A percentile compares a stretch with the other conserved stretches of the same genome.
phyloP scores from a whole-genome alignment of 2,797 vertebrate genomes.

The Crocodylus rhombifer region DNA sequence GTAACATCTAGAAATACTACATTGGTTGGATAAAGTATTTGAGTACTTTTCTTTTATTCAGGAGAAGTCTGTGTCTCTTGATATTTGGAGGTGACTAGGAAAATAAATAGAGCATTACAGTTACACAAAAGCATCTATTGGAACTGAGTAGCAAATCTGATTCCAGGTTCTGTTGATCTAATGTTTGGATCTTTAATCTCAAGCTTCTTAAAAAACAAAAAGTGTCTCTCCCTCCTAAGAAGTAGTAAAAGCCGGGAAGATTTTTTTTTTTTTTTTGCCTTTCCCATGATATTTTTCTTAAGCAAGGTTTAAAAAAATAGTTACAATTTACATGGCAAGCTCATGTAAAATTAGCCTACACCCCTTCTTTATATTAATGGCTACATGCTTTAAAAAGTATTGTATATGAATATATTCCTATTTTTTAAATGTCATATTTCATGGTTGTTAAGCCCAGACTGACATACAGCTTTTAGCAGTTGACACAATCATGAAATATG shows the following conservation, averaged over 20 bases:
- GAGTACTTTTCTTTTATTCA: not conserved
- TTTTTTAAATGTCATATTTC: not conserved
- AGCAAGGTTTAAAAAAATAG: not conserved
- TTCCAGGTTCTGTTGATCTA: not conserved
- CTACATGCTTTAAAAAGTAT: not conserved
- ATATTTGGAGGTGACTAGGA: constrained; percentile 9
- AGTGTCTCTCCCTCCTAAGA: not conserved
- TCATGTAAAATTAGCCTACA: not conserved
- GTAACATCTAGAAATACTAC: not conserved
- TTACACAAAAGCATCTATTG: not conserved
- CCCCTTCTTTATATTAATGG: not conserved
- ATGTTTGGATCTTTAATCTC: not conserved
- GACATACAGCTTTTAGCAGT: not conserved
- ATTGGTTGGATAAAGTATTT: not conserved
- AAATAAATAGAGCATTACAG: not conserved
- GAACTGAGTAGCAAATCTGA: not conserved
- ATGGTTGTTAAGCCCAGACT: not conserved
- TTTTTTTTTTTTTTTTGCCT: accelerated
- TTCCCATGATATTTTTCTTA: not conserved
- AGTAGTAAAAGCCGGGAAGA: not conserved
- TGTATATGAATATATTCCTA: constrained; percentile 20
- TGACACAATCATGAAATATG: not conserved
- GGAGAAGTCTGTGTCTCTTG: not conserved
- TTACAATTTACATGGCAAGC: not conserved
- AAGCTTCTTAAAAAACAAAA: not conserved